These are phyloP conservation scores for Clytia hemisphaerica DNA, from an alignment of 30 jellyfish, hydroid and myxozoan species.

Conservation along the genomic window DNA sequence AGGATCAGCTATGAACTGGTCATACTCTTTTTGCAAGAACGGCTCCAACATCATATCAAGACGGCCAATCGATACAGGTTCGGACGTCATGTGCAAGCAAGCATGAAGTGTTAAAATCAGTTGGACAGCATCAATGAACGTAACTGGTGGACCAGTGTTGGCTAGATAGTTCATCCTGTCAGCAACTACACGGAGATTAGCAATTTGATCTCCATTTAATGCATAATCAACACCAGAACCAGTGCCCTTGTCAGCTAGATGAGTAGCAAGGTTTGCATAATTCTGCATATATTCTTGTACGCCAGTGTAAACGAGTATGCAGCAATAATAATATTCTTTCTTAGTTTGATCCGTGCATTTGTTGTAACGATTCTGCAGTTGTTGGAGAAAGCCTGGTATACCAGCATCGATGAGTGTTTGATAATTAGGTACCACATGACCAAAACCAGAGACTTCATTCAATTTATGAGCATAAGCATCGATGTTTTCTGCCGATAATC, in stretches of 20 bases:
- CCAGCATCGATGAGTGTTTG: not conserved
- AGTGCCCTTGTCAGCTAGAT: slow-evolving; percentile 9
- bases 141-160: slow-evolving; percentile 11
- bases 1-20: not conserved
- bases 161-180: slow-evolving; percentile 15
- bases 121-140: slow-evolving; percentile 7
- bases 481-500: slow-evolving; percentile 10
- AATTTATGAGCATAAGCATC: slow-evolving; percentile 10
- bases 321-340: slow-evolving; percentile 2
- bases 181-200: not conserved
- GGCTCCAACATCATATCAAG: slow-evolving; percentile 12
- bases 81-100: slow-evolving; percentile 9
- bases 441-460: slow-evolving; percentile 20
- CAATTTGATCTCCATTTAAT: not conserved
- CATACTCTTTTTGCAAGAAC: slow-evolving; percentile 7
- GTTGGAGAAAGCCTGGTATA: slow-evolving; percentile 13
- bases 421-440: slow-evolving; percentile 27
- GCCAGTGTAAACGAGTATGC: slow-evolving; percentile 21
- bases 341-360: not conserved
- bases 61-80: slow-evolving; percentile 28
- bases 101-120: slow-evolving; percentile 12
- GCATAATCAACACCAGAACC: not conserved
- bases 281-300: slow-evolving; percentile 14
- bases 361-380: not conserved
- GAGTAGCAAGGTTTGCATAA: slow-evolving; percentile 12